A percentile compares a stretch with the other conserved stretches of the same genome.
These are phyloP conservation scores for Parambassis ranga DNA, from an alignment of 2,797 vertebrate genomes.

Conservation along the genomic window DNA sequence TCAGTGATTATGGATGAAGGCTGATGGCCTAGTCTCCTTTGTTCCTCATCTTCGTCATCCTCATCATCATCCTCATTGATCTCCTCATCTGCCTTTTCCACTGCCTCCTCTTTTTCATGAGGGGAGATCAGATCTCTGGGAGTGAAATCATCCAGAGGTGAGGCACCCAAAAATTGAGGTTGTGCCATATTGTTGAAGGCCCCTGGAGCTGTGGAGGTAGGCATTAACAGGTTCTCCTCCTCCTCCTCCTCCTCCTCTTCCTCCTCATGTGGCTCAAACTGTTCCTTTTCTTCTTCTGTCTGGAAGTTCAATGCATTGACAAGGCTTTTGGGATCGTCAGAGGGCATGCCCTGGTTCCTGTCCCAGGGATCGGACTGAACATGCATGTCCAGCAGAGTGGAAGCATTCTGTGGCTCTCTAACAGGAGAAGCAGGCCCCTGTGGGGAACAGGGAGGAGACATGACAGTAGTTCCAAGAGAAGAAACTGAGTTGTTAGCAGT, in stretches of 20 bases:
- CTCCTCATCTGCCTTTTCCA: conserved; percentile 84
- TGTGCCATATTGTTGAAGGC: conserved; percentile 34
- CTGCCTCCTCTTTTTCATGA: conserved; percentile 75
- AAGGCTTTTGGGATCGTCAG: conserved; percentile 24
- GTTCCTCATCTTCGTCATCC: conserved; percentile 76
- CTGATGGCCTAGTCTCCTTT: conserved; percentile 64
- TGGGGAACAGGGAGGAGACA: conserved; percentile 82
- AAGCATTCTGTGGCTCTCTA: conserved; percentile 49
- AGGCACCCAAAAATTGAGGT: conserved; percentile 40
- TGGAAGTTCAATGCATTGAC: conserved; percentile 40
- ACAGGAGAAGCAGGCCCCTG: conserved; percentile 51
- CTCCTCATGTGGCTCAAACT: conserved; percentile 13
- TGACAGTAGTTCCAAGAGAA: conserved; percentile 77
- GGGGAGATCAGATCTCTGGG: conserved; percentile 55
- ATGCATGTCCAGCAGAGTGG: conserved; percentile 55
- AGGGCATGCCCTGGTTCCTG: conserved; percentile 16
- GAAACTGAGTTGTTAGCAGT: conserved; percentile 39
- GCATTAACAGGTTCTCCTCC: conserved; percentile 56
- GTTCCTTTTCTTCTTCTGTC: conserved; percentile 33
- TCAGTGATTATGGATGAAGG: conserved; percentile 63
- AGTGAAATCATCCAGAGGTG: conserved; percentile 44
- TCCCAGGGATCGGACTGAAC: conserved; percentile 56
- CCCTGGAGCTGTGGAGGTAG: conserved; percentile 30
- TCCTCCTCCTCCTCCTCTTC: conserved; percentile 33
- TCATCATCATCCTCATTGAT: conserved; percentile 81